phyloP scores from a whole-genome alignment of 2,113 vertebrate genomes.

The Buteo buteo region DNA sequence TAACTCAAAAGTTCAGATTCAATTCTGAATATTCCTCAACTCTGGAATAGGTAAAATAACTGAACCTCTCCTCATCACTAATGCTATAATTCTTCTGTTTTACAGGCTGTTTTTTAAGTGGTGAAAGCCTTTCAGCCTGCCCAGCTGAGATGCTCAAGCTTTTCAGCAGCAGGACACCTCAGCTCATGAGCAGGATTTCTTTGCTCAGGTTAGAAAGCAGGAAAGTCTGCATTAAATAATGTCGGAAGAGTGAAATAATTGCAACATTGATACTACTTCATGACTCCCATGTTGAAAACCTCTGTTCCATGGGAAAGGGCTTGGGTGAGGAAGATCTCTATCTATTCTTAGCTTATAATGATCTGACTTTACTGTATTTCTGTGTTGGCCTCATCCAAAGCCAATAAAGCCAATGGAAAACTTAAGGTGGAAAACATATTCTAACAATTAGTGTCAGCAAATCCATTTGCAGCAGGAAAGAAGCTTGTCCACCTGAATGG shows the following conservation, averaged over 20 bases:
- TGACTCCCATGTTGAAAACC: background rate
- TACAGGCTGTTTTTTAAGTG: background rate
- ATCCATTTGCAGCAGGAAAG: background rate
- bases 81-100: background rate
- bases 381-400: background rate
- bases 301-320: background rate
- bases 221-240: background rate
- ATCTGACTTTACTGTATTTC: background rate
- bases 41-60: background rate
- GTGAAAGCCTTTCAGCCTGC: background rate
- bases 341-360: background rate
- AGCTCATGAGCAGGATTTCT: background rate
- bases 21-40: background rate
- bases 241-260: background rate
- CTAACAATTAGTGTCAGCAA: background rate
- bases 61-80: background rate
- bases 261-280: background rate
- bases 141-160: background rate
- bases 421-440: background rate
- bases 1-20: background rate
- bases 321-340: background rate
- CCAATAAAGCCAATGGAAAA: background rate
- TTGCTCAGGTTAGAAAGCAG: background rate
- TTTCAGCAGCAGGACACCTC: background rate
- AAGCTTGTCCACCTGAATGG: background rate